Conservation (phyloP, 2,888 invertebrate species). For the Diadegma fenestrale region DNA sequence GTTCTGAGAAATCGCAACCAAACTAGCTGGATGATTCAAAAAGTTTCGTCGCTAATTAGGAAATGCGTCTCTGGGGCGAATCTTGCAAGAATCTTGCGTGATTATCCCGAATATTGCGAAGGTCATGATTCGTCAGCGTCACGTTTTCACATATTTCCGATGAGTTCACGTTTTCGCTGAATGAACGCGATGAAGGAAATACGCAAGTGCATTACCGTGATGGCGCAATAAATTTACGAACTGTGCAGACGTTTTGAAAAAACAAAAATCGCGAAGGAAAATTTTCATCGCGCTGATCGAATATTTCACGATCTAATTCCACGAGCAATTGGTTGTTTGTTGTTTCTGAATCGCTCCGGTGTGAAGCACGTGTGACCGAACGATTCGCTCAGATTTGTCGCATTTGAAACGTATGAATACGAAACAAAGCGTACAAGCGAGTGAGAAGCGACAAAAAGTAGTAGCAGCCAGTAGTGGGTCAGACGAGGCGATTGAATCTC, state of each 20-base stretch:
- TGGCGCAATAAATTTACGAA: not conserved
- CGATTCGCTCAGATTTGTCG: not conserved
- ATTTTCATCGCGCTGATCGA: not conserved
- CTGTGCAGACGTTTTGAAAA: not conserved
- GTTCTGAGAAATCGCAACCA: no score
- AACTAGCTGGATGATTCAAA: slow-evolving; percentile 19
- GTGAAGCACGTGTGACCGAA: not conserved
- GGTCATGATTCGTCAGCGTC: slow-evolving; percentile 10
- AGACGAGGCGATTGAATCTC: slow-evolving; percentile 7
- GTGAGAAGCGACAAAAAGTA: slow-evolving; percentile 11
- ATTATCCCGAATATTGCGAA: slow-evolving; percentile 7
- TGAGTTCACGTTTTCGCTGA: not conserved
- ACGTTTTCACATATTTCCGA: not conserved
- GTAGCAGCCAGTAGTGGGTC: slow-evolving; percentile 43
- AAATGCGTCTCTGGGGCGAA: not conserved
- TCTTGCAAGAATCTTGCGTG: not conserved
- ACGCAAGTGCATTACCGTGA: not conserved
- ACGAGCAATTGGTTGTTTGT: not conserved
- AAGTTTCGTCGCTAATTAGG: not conserved
- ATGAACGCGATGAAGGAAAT: not conserved
- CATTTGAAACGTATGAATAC: not conserved
- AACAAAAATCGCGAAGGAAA: not conserved
- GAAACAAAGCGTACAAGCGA: not conserved
- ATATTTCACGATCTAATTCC: not conserved
- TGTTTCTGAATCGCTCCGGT: not conserved